Evolutionary conservation across 2,888 invertebrate species (phyloP).

Genomic region (Ophion obscuratus): DNA sequence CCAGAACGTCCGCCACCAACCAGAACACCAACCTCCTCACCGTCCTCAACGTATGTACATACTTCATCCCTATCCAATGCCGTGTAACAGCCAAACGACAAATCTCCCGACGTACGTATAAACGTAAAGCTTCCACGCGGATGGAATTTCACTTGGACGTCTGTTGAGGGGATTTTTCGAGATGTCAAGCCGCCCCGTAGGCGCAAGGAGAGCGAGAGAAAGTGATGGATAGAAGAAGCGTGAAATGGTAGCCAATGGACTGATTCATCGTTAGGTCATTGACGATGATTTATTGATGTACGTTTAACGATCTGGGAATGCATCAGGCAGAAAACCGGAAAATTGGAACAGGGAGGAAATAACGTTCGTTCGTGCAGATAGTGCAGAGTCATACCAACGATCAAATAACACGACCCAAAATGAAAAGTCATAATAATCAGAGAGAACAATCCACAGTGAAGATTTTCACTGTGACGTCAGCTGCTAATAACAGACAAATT

Average conservation of each 20-base stretch:
- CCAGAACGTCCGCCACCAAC: slow-evolving; percentile 46
- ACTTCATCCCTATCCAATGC: slow-evolving; percentile 12
- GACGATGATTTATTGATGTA: background rate
- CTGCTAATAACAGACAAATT: background rate
- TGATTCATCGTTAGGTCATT: background rate
- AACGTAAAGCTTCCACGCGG: slow-evolving; percentile 45
- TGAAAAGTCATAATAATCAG: no score
- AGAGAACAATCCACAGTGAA: no score
- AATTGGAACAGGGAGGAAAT: background rate
- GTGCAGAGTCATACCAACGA: no score
- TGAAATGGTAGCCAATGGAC: slow-evolving; percentile 8
- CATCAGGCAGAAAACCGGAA: background rate
- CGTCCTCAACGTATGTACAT: slow-evolving; percentile 16
- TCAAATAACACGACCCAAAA: no score
- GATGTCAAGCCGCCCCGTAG: slow-evolving; percentile 33
- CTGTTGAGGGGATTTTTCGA: slow-evolving; percentile 33
- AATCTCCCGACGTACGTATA: slow-evolving; percentile 53
- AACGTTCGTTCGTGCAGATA: background rate
- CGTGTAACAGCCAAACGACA: slow-evolving; percentile 48
- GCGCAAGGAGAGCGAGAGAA: background rate
- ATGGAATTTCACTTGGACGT: slow-evolving; percentile 35
- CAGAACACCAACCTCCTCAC: slow-evolving; percentile 13
- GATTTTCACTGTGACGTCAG: no score
- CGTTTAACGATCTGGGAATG: background rate
- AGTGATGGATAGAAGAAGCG: background rate